Conservation (phyloP, 2,797 vertebrate species). For the Acrossocheilus fasciatus region DNA sequence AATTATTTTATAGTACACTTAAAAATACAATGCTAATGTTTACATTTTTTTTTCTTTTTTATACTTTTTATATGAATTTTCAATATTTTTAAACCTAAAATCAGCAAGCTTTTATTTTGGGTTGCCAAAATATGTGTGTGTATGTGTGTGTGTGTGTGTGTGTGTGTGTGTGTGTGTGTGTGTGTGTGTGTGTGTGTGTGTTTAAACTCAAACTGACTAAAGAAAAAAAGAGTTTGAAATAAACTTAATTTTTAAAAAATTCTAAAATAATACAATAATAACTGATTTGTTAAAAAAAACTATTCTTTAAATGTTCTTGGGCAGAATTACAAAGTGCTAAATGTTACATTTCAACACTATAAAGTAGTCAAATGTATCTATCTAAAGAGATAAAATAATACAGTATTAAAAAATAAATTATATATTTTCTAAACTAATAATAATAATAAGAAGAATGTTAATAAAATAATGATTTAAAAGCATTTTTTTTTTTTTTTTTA, state of each 20-base stretch:
- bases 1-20: not conserved
- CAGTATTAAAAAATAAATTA: too few relatives aligned
- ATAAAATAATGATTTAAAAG: not conserved
- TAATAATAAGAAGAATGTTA: not conserved
- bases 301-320: too few relatives aligned
- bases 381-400: not conserved
- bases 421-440: too few relatives aligned
- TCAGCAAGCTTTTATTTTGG: not conserved
- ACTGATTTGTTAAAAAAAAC: not conserved
- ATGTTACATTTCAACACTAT: not conserved
- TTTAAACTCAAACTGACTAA: not conserved
- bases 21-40: not conserved
- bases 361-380: not conserved
- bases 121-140: not conserved
- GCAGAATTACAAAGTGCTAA: too few relatives aligned
- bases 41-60: not conserved
- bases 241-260: not conserved
- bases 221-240: not conserved
- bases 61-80: not conserved
- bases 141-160: not conserved
- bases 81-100: not conserved
- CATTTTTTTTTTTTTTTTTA: not conserved
- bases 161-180: not conserved
- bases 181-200: not conserved
- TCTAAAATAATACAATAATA: not conserved